Conservation (phyloP, 2,113 vertebrate genomes). For the mouse (Mus musculus) region DNA sequence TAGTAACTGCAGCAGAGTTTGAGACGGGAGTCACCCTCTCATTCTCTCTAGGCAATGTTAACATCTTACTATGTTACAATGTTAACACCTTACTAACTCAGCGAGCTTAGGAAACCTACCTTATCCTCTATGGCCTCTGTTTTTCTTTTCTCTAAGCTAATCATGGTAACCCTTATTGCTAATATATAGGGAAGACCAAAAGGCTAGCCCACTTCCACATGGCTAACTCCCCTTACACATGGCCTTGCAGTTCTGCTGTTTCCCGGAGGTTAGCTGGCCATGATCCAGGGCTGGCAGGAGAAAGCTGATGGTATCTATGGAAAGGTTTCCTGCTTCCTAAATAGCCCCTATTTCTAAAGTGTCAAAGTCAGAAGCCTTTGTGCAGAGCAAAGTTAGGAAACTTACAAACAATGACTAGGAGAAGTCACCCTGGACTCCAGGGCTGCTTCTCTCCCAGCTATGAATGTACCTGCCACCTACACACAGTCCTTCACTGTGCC, state of each 20-base stretch:
- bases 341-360: background rate
- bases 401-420: background rate
- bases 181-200: background rate
- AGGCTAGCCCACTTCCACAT: background rate
- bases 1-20: background rate
- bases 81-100: background rate
- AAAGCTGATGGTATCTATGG: background rate
- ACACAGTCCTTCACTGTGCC: background rate
- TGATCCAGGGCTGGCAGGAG: background rate
- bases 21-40: background rate
- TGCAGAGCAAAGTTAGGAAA: background rate
- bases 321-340: background rate
- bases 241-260: accelerated
- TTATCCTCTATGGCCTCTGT: background rate
- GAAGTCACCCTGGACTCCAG: background rate
- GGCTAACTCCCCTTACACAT: background rate
- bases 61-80: too few species aligned
- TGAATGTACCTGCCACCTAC: background rate
- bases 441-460: background rate
- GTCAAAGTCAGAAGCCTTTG: background rate
- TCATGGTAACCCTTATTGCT: background rate
- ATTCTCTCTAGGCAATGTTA: background rate
- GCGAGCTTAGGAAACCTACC: background rate
- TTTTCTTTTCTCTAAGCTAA: background rate
- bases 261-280: background rate